Base-by-base conservation (phyloP, 2,113 vertebrate genomes). In the Tamias sibiricus region DNA sequence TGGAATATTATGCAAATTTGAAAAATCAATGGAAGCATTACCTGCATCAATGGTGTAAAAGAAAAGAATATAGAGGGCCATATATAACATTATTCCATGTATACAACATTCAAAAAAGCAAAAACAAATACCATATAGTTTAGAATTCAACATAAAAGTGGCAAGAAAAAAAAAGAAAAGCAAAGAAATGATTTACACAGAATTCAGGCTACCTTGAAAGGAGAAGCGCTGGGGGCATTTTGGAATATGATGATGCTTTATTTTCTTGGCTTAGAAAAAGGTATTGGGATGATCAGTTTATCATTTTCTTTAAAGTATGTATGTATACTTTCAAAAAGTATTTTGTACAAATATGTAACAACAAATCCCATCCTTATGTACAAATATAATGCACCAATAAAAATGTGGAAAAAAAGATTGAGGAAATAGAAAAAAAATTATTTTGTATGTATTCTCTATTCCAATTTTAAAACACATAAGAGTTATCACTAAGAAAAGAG, bases 121-220 rank as follows among this genome's bases (percentile, higher is more conserved):
- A 96, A 77, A 94, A 82, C 28, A 94, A 80, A 85, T 52, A 71
- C n/a, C 57, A 54, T 19, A 20, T 76, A 84, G 3, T 91, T 75
- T 72, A 8, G 40, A 81, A 90, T 86, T 81, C 19, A 81, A 44
- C 37, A 84, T 22, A 3, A 49, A 91, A 86, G 24, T 79, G 42
- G 20, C 44, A 83, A 57, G 19, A 42, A 80, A 94, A 32, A 32
- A 30, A 69, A 49, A 87, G 40, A 77, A 83, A 91, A 83, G 22
- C 22, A 97, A 84, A 68, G 1, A 13, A 59, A 75, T 69, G 19
- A 54, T 40, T 72, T 82, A 77, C 8, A 72, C 13, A 79, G 35
- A 96, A 72, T 90, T 82, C 42, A 81, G 42, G 1, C 4, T 30
- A 85, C 26, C 42, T 84, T 19, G 24, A 2, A 30, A 26, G 12